Evolutionary conservation across 2,797 vertebrate species (phyloP), one percentile per base, ranked within the genome.

Genomic region (Menidia menidia): DNA sequence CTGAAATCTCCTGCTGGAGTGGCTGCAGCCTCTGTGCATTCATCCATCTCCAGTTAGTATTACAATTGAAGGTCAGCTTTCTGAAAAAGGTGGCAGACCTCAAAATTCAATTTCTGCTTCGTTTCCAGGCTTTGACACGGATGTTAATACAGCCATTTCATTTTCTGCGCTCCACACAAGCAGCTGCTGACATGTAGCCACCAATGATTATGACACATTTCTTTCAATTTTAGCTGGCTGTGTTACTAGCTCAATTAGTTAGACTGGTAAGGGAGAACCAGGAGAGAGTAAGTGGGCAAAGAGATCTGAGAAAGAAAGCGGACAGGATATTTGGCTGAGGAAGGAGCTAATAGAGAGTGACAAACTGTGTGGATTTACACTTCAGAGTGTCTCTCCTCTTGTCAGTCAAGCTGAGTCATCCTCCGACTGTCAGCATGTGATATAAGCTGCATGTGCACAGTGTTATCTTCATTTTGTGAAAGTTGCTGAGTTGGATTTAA

Each of bases 21-120:
- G 15, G 50, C 41, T 19, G 56, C 63, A 42, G 65, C 59, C 68
- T 60, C 33, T 73, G 67, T 55, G 5, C 56, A 83, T 81, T 84
- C 85, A 87, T 76, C 74, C 85, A 12, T 87, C 71, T 75, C 55
- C 68, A 84, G 68, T 87, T 73, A 87, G 52, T 30, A 39, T 65
- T 65, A 73, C 72, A 86, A 79, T 15, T 83, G 78, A 90, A 91
- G 87, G 90, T 91, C 89, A 83, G 66, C 58, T 47, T 66, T 47
- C 64, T 55, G 79, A 77, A 83, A 81, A 75, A 54, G 71, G 69
- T 51, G 64, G 50, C 60, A 53, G 31, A 64, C 78, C 70, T 78
- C 68, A 82, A 83, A 88, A 90, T 88, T 86, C 87, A 88, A 91
- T 91, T 87, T 83, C 81, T 75, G 72, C 77, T 51, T 80, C 77